Conservation (phyloP, 2,797 vertebrate genomes). For the Hafferia zeledoni region DNA sequence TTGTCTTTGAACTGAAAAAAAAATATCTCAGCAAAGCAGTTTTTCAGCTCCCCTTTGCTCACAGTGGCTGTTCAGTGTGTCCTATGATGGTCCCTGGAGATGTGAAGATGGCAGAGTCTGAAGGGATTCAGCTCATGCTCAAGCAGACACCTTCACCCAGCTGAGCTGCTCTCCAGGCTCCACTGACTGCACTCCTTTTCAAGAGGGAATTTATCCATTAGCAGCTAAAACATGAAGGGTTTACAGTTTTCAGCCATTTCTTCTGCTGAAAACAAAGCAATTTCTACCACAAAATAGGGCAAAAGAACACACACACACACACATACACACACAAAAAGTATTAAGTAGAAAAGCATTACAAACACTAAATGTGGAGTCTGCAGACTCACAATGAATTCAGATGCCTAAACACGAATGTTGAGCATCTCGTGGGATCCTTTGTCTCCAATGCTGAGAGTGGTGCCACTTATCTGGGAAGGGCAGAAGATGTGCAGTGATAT, state of each 20-base stretch:
- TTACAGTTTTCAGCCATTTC: neutral
- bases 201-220: neutral
- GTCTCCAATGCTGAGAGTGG: neutral
- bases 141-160: neutral
- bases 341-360: neutral
- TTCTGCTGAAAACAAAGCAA: neutral
- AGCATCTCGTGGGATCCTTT: neutral
- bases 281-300: neutral
- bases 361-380: neutral
- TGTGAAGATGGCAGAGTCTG: neutral
- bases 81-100: neutral
- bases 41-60: neutral
- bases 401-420: rapidly evolving
- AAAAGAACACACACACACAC: neutral
- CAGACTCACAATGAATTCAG: rapidly evolving
- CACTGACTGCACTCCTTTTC: neutral
- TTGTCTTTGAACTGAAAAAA: neutral
- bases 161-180: neutral
- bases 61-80: rapidly evolving
- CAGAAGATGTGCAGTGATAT: neutral
- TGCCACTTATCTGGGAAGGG: neutral
- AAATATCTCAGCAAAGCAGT: neutral
- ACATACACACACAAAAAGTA: neutral
- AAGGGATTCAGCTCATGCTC: neutral
- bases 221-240: neutral